Evolutionary conservation across 2,888 invertebrate species (phyloP).

Genomic region (Chrysomela aeneicollis): DNA sequence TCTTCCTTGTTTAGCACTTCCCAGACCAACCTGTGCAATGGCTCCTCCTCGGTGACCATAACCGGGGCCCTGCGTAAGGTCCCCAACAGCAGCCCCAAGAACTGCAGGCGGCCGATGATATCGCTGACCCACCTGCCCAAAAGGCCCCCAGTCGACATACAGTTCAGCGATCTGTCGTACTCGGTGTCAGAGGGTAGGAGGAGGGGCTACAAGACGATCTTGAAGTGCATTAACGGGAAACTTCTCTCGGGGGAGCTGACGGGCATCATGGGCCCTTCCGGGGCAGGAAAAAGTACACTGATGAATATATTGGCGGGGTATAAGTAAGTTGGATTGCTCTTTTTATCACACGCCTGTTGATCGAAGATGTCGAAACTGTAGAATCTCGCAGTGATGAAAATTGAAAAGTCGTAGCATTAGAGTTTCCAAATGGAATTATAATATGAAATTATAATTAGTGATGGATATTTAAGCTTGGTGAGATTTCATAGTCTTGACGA

Average conservation of each 20-base stretch:
- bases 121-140: slow-evolving; percentile 83
- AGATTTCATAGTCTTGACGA: no score
- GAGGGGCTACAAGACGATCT: slow-evolving; percentile 78
- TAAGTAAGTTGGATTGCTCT: slow-evolving; percentile 69
- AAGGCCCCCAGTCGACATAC: slow-evolving; percentile 88
- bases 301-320: slow-evolving; percentile 91
- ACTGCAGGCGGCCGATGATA: slow-evolving; percentile 76
- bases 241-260: slow-evolving; percentile 91
- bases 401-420: no score
- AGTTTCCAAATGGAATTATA: no score
- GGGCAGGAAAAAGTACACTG: slow-evolving; percentile 81
- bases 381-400: no score
- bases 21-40: slow-evolving; percentile 78
- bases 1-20: slow-evolving; percentile 74
- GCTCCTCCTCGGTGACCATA: slow-evolving; percentile 62
- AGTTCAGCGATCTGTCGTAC: slow-evolving; percentile 88
- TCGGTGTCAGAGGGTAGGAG: slow-evolving; percentile 85
- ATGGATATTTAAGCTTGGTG: no score
- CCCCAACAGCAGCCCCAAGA: slow-evolving; percentile 76
- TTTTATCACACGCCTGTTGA: no score
- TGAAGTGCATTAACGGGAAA: slow-evolving; percentile 86
- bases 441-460: no score
- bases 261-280: slow-evolving; percentile 96
- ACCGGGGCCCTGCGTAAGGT: slow-evolving; percentile 68
- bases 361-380: no score